These are phyloP conservation scores for Whitmania pigra DNA, from an alignment of 1,140 invertebrate species.

Conservation along the genomic window DNA sequence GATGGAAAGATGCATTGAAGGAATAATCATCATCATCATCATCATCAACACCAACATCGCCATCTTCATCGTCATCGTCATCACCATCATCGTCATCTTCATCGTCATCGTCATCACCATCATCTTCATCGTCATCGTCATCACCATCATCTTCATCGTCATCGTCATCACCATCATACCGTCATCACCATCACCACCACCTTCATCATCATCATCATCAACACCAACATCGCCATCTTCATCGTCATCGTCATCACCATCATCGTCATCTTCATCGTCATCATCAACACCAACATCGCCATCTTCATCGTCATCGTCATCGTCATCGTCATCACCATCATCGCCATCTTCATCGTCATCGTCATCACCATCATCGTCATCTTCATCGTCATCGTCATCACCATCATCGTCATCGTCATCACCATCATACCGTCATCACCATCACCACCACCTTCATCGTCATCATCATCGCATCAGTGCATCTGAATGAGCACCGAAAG, in stretches of 20 bases:
- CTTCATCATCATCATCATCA: too few species aligned
- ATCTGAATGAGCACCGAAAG: not conserved
- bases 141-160: too few species aligned
- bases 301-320: not conserved
- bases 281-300: not conserved
- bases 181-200: too few species aligned
- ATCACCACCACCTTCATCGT: not conserved
- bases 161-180: too few species aligned
- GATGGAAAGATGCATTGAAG: too few species aligned
- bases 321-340: not conserved
- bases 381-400: not conserved
- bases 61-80: too few species aligned
- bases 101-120: too few species aligned
- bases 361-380: not conserved
- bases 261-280: not conserved
- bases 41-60: too few species aligned
- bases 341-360: not conserved
- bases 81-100: too few species aligned
- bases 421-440: not conserved
- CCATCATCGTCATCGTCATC: not conserved
- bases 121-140: too few species aligned
- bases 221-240: not conserved
- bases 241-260: not conserved
- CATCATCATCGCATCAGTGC: not conserved
- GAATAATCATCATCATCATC: too few species aligned